Percentiles rank a stretch among this genome's conserved stretches.
phyloP scores from a whole-genome alignment of 2,113 vertebrate species.

The Cettia cetti region DNA sequence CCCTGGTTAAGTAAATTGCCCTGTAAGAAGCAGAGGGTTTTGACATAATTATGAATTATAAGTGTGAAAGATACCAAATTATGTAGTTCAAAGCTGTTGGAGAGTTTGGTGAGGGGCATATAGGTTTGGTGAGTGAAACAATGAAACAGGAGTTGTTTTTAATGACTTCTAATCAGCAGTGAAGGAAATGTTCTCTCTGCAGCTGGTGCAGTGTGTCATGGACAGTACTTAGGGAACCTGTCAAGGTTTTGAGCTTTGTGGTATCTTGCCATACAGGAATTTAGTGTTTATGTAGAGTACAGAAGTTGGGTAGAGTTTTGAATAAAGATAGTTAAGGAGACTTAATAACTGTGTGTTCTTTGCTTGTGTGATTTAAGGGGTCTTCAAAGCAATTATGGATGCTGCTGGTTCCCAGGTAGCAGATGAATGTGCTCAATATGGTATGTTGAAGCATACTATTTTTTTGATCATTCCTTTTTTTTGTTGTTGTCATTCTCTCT shows the following conservation, averaged over 20 bases:
- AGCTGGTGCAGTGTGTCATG: not conserved
- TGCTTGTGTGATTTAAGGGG: slow-evolving; percentile 71
- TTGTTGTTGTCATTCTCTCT: not conserved
- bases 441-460: slow-evolving; percentile 62
- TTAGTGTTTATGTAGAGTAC: not conserved
- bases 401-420: slow-evolving; percentile 79
- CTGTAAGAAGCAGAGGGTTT: not conserved
- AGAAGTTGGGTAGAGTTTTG: not conserved
- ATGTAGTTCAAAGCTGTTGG: not conserved
- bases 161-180: not conserved
- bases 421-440: slow-evolving; percentile 63
- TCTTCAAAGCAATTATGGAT: slow-evolving; percentile 87
- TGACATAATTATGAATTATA: not conserved
- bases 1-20: not conserved
- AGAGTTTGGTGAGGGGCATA: not conserved
- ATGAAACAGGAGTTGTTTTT: not conserved
- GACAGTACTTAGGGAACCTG: not conserved
- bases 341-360: not conserved
- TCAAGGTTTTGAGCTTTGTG: not conserved
- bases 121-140: not conserved
- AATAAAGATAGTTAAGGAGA: not conserved
- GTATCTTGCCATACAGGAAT: not conserved
- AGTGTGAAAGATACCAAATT: not conserved
- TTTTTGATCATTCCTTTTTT: not conserved
- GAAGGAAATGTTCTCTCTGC: not conserved